Percentiles rank a stretch among this genome's conserved stretches.
Evolutionary conservation across 2,113 vertebrate genomes (phyloP).

Genomic region (Clupea harengus): DNA sequence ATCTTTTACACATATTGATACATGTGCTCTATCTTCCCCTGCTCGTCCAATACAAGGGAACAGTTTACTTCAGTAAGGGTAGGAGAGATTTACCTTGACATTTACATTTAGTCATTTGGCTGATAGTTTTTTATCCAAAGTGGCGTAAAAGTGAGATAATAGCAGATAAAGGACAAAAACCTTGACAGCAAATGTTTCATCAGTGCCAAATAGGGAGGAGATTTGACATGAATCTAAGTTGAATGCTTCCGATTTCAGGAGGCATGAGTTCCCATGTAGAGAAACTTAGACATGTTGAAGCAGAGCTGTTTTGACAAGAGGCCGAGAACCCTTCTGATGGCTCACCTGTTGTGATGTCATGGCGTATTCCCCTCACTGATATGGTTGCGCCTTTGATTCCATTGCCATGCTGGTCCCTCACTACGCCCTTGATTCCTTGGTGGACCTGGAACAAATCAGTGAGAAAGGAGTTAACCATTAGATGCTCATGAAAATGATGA

Average conservation of each 20-base stretch:
- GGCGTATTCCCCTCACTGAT: conserved; percentile 82
- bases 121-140: background rate
- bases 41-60: background rate
- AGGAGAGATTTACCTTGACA: background rate
- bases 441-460: conserved; percentile 75
- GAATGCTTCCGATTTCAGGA: background rate
- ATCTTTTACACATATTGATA: too few species aligned
- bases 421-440: conserved; percentile 89
- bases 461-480: background rate
- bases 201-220: background rate
- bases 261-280: background rate
- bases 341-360: conserved; percentile 89
- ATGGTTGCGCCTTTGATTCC: conserved; percentile 87
- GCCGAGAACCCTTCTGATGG: background rate
- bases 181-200: background rate
- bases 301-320: background rate
- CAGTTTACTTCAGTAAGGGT: background rate
- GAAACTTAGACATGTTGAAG: background rate
- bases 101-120: background rate
- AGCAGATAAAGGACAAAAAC: background rate
- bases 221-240: background rate
- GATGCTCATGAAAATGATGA: background rate
- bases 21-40: too few species aligned
- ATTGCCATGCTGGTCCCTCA: conserved; percentile 81
- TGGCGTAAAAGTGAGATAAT: too few species aligned